These are phyloP conservation scores for Podocnemis expansa DNA, from an alignment of 2,113 vertebrate genomes.

Conservation along the genomic window DNA sequence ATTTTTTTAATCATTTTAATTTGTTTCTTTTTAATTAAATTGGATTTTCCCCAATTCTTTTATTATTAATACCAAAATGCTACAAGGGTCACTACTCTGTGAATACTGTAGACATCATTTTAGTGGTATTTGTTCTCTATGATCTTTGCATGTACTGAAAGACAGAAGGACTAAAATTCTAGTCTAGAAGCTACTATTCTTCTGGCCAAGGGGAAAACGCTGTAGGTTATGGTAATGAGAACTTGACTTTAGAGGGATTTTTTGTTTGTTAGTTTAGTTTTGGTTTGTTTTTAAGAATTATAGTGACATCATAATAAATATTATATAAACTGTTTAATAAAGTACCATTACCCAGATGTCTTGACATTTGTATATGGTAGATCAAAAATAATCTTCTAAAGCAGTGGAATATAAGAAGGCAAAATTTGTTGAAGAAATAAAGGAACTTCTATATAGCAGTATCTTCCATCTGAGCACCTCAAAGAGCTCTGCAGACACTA, in stretches of 20 bases:
- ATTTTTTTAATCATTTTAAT: background rate
- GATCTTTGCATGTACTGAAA: background rate
- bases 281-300: background rate
- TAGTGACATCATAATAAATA: background rate
- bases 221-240: background rate
- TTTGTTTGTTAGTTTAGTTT: too few relatives aligned
- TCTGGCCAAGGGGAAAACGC: background rate
- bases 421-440: background rate
- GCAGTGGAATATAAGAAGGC: background rate
- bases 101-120: background rate
- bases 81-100: background rate
- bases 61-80: background rate
- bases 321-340: background rate
- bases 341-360: background rate
- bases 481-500: background rate
- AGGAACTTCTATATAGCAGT: background rate
- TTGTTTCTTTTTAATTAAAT: background rate
- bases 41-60: background rate
- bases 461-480: background rate
- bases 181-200: background rate
- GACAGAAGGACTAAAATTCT: too few relatives aligned
- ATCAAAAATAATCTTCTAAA: background rate
- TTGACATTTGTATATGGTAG: background rate
- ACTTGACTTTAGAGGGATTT: background rate
- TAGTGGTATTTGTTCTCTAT: background rate